Percentiles rank a stretch among this genome's conserved stretches.
phyloP scores from a whole-genome alignment of 2,888 invertebrate species.

The Drosophila tripunctata region DNA sequence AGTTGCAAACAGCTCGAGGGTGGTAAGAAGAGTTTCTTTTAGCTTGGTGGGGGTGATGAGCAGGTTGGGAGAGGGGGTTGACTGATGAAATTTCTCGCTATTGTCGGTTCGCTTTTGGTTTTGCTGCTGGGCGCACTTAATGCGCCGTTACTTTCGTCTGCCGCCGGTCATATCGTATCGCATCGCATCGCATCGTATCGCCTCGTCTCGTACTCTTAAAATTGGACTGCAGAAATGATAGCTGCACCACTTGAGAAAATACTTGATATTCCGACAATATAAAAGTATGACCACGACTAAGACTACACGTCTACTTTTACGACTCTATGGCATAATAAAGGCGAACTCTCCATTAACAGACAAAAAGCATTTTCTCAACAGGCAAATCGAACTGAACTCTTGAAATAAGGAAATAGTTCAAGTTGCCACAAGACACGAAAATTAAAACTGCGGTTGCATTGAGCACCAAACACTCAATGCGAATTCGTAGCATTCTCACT shows the following conservation, averaged over 20 bases:
- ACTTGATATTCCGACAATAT: conserved; percentile 31
- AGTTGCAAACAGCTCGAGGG: conserved; percentile 17
- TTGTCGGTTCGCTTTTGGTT: conserved; percentile 12
- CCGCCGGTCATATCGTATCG: conserved; percentile 34
- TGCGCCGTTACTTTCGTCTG: conserved; percentile 63
- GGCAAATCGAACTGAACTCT: conserved; percentile 6
- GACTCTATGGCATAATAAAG: conserved; percentile 1
- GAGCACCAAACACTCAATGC: not conserved
- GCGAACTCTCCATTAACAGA: conserved; percentile 43
- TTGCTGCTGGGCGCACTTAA: conserved; percentile 61
- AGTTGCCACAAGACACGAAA: conserved; percentile 14
- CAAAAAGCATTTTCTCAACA: not conserved
- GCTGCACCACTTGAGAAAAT: conserved; percentile 39
- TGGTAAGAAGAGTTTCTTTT: not conserved
- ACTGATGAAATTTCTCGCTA: conserved; percentile 32
- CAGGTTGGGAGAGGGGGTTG: not conserved
- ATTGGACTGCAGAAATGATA: conserved; percentile 41
- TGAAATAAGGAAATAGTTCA: conserved; percentile 5
- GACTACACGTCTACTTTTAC: not conserved
- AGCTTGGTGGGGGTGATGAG: not conserved
- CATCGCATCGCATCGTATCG: not conserved
- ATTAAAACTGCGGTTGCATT: conserved; percentile 13
- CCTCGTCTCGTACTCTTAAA: not conserved
- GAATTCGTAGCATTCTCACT: conserved; percentile 3
- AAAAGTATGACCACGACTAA: conserved; percentile 7